Conservation (phyloP, 2,113 vertebrate genomes). For the Triplophysa siluroides region DNA sequence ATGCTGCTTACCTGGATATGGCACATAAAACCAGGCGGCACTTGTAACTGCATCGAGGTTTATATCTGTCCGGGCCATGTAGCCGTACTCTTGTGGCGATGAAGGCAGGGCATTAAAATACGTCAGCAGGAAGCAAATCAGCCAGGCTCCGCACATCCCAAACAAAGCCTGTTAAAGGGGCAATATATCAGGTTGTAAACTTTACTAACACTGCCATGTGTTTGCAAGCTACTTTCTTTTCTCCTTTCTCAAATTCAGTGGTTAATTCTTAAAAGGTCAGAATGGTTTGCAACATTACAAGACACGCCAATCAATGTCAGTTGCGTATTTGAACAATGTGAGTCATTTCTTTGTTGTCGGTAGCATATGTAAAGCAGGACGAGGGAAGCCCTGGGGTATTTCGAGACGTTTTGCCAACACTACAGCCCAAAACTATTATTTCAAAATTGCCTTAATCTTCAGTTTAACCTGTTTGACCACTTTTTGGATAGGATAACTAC, state of each 20-base stretch:
- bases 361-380: constrained; percentile 8
- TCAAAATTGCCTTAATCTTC: background rate
- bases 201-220: background rate
- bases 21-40: constrained; percentile 76
- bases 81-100: constrained; percentile 69
- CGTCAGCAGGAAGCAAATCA: constrained; percentile 76
- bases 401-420: background rate
- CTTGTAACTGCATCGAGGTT: constrained; percentile 70
- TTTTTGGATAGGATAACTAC: background rate
- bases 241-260: background rate
- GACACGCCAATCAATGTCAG: background rate
- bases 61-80: constrained; percentile 74
- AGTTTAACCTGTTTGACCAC: background rate
- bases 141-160: constrained; percentile 79
- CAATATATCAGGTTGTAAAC: constrained; percentile 16
- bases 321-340: background rate
- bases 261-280: background rate
- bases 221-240: background rate
- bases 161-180: constrained; percentile 71
- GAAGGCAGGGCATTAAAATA: constrained; percentile 70
- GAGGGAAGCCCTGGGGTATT: background rate
- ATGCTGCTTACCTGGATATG: constrained; percentile 72
- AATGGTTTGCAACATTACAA: too few species aligned
- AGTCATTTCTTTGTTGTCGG: background rate
- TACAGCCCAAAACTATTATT: background rate